A percentile compares a stretch with the other conserved stretches of the same genome.
Evolutionary conservation across 2,888 invertebrate species (phyloP).

Genomic region (Eurytoma californica): DNA sequence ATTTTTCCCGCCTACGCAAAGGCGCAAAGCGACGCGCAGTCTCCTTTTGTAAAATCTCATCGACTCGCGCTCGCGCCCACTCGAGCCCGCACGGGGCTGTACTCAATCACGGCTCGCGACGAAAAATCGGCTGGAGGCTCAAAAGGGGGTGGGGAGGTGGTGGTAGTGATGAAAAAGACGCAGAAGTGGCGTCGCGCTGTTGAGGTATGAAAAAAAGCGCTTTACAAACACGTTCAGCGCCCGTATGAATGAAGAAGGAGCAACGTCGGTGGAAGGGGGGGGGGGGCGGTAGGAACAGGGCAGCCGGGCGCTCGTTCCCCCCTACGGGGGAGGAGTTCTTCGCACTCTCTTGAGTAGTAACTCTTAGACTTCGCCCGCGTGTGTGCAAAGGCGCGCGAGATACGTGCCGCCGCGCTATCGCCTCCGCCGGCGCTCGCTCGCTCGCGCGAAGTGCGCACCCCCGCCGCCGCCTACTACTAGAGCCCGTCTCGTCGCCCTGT

Average conservation of each 20-base stretch:
- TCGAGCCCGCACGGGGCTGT: background rate
- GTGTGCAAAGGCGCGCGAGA: constrained; percentile 37
- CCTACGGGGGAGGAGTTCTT: constrained; percentile 28
- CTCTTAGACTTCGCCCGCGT: constrained; percentile 44
- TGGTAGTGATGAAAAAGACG: background rate
- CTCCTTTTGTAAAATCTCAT: too few species aligned
- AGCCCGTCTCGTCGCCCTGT: constrained; percentile 62
- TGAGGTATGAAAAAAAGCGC: constrained; percentile 42
- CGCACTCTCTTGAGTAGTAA: constrained; percentile 55
- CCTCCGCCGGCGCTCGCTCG: constrained; percentile 34
- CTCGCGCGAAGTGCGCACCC: constrained; percentile 40
- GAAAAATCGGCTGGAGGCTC: constrained; percentile 29
- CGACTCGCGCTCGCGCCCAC: background rate
- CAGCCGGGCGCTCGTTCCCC: background rate
- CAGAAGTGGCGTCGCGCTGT: constrained; percentile 9
- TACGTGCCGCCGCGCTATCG: constrained; percentile 2
- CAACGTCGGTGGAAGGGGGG: background rate
- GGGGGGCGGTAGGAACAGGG: background rate
- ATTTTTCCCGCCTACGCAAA: too few species aligned
- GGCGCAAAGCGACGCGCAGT: too few species aligned
- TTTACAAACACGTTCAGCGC: constrained; percentile 54
- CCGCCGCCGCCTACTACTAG: constrained; percentile 33
- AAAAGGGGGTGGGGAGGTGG: constrained; percentile 13
- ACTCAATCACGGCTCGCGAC: constrained; percentile 6
- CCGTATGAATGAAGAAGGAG: constrained; percentile 35